A percentile compares a stretch with the other conserved stretches of the same genome.
These are phyloP conservation scores for Sardina pilchardus DNA, from an alignment of 2,113 vertebrate genomes.

Conservation along the genomic window DNA sequence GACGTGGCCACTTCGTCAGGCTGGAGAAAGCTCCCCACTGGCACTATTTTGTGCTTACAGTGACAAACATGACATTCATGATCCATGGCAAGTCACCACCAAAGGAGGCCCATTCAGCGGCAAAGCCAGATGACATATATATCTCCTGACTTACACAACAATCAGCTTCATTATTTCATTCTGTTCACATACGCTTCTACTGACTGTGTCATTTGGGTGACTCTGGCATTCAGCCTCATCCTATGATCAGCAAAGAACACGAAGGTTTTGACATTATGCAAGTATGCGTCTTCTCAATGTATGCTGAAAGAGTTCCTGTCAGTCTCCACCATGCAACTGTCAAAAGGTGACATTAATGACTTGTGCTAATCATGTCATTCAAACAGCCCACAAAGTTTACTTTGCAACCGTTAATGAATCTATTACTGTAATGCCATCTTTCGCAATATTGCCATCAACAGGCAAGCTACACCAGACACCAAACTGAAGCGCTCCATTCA, in stretches of 20 bases:
- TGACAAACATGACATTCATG: neutral
- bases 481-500: too few species aligned
- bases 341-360: too few species aligned
- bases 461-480: too few species aligned
- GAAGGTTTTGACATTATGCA: neutral
- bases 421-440: too few species aligned
- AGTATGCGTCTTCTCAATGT: neutral
- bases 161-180: neutral
- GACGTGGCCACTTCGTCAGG: neutral
- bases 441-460: too few species aligned
- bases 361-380: too few species aligned
- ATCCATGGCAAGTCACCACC: neutral
- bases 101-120: neutral
- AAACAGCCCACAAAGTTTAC: too few species aligned
- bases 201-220: neutral
- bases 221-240: neutral
- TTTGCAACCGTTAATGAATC: too few species aligned
- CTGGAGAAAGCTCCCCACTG: neutral
- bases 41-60: slow-evolving; percentile 1
- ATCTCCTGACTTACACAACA: neutral
- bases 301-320: neutral
- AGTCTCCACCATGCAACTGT: too few species aligned
- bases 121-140: neutral
- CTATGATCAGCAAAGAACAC: neutral
- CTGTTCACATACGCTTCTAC: neutral